These are phyloP conservation scores for Mormyrus iriodes DNA, from an alignment of 2,113 vertebrate species.

Conservation along the genomic window DNA sequence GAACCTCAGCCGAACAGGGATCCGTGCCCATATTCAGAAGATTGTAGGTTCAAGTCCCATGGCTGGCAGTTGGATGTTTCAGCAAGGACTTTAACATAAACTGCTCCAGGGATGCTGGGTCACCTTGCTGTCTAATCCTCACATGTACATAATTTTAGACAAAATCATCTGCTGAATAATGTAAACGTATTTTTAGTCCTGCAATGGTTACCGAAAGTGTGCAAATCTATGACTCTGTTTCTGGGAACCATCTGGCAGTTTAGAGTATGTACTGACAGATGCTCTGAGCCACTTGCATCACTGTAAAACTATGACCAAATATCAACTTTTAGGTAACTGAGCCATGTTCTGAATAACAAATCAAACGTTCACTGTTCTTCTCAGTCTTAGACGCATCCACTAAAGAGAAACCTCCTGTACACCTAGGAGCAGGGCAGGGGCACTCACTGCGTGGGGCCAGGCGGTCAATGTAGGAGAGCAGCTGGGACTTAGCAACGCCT, in stretches of 20 bases:
- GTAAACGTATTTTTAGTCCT: background rate
- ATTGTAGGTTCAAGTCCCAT: background rate
- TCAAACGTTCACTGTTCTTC: background rate
- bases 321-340: background rate
- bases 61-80: background rate
- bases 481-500: conserved; percentile 88
- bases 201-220: background rate
- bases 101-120: background rate
- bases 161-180: background rate
- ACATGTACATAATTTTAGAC: background rate
- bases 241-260: background rate
- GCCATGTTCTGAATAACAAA: background rate
- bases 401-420: background rate
- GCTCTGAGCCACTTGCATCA: background rate
- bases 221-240: background rate
- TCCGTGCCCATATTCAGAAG: background rate
- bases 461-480: conserved; percentile 84
- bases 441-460: conserved; percentile 84
- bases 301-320: background rate
- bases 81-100: background rate
- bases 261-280: too few species aligned
- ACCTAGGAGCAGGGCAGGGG: background rate
- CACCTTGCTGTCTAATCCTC: background rate
- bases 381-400: background rate
- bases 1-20: background rate